Conservation (phyloP, 2,888 invertebrate species). For the Eristalinus sepulchralis region DNA sequence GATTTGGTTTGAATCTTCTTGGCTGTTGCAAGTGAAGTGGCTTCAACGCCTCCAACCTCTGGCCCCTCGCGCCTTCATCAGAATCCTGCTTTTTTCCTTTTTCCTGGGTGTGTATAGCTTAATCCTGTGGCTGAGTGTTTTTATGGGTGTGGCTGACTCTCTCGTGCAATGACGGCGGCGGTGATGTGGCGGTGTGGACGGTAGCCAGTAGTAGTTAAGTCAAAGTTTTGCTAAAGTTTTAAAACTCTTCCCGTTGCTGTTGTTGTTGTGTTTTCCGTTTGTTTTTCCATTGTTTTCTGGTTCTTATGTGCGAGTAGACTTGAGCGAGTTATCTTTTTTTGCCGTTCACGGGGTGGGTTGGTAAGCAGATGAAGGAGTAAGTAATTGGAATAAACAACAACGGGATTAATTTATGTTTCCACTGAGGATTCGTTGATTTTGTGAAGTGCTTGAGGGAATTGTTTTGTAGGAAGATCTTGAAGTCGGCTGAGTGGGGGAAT, state of each 20-base stretch:
- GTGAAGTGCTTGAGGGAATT: constrained; percentile 17
- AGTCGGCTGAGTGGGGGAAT: not conserved
- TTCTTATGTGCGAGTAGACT: not conserved
- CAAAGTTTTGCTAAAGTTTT: constrained; percentile 42
- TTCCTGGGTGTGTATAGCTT: constrained; percentile 56
- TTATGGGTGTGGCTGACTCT: constrained; percentile 33
- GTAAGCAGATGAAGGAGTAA: constrained; percentile 23
- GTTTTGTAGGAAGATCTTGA: not conserved
- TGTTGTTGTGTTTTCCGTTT: not conserved
- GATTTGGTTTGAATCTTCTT: constrained; percentile 41
- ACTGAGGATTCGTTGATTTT: constrained; percentile 38
- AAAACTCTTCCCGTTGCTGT: not conserved
- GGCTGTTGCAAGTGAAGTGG: constrained; percentile 9
- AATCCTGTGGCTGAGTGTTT: constrained; percentile 63
- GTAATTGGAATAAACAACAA: constrained; percentile 45
- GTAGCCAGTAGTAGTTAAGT: constrained; percentile 26
- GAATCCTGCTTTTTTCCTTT: constrained; percentile 21
- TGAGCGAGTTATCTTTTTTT: not conserved
- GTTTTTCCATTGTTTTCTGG: not conserved
- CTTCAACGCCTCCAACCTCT: not conserved
- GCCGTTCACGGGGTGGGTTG: not conserved
- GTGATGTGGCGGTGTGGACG: not conserved
- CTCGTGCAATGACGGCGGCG: not conserved
- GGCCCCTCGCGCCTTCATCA: constrained; percentile 8
- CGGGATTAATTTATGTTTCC: constrained; percentile 39